These are phyloP conservation scores for Julus scanicus DNA, from an alignment of 2,888 invertebrate species.

Conservation along the genomic window DNA sequence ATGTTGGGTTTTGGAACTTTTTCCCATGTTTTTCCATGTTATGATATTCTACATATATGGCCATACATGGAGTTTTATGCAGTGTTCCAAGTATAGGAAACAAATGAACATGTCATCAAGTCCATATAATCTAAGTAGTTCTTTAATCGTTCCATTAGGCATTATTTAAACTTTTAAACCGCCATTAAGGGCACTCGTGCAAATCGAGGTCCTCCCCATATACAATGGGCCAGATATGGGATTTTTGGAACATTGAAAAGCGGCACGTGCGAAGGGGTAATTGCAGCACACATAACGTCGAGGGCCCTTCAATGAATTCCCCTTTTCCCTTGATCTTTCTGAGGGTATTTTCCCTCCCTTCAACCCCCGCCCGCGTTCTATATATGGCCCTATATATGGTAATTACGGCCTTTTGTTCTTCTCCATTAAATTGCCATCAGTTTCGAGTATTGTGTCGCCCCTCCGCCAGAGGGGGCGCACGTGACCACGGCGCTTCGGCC, in stretches of 20 bases:
- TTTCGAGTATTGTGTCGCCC: not conserved
- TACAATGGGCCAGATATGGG: not conserved
- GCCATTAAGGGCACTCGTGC: not conserved
- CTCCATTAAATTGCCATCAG: slow-evolving; percentile 1
- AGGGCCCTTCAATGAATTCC: not conserved
- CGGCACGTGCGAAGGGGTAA: not conserved
- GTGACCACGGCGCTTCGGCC: not conserved
- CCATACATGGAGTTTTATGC: no score
- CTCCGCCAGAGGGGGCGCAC: slow-evolving; percentile 24
- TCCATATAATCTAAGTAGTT: not conserved
- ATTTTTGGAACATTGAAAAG: not conserved
- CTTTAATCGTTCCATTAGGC: slow-evolving; percentile 4
- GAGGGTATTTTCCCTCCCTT: slow-evolving; percentile 10
- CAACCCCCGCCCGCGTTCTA: not conserved
- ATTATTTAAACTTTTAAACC: not conserved
- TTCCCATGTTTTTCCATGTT: no score
- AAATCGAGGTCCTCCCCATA: not conserved
- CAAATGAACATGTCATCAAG: no score
- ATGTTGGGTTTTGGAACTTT: no score
- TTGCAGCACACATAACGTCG: not conserved
- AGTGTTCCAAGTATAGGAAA: no score
- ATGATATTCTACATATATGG: no score
- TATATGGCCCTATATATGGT: not conserved
- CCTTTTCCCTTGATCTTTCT: not conserved
- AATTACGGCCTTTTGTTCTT: not conserved